phyloP scores from a whole-genome alignment of 1,140 invertebrate genomes.

The Panulirus ornatus region DNA sequence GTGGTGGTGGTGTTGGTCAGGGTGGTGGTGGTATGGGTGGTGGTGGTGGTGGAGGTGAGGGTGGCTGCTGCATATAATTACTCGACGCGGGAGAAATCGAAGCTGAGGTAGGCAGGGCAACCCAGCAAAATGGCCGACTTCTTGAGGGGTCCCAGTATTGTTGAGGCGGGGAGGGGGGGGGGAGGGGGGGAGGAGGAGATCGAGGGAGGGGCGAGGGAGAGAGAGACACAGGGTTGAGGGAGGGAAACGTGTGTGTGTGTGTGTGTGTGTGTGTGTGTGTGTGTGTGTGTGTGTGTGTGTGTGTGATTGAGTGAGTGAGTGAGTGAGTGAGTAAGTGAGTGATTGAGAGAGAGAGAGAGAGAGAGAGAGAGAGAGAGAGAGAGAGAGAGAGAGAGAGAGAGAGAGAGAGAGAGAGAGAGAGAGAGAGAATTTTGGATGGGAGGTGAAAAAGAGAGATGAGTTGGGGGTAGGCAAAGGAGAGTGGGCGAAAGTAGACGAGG shows the following conservation, averaged over 20 bases:
- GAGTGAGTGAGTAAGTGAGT: no score
- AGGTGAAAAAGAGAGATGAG: constrained; percentile 25
- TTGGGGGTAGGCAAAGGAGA: constrained; percentile 28
- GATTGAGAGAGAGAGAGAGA: not conserved
- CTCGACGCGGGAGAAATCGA: no score
- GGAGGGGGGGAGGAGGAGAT: not conserved
- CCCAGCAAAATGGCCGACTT: no score
- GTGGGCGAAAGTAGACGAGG: not conserved
- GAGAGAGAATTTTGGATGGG: not conserved
- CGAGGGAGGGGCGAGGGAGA: not conserved
- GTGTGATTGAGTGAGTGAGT: not conserved
- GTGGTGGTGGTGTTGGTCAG: no score
- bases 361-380: not conserved
- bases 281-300: no score
- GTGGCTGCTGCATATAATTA: no score
- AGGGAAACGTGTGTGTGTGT: no score
- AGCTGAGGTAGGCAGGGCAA: no score
- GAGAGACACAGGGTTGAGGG: not conserved
- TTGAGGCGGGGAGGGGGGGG: not conserved
- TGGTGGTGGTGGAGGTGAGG: no score
- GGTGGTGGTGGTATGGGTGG: no score
- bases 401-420: constrained; percentile 18
- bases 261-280: no score
- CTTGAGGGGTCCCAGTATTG: no score
- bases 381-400: not conserved